Percentiles rank a stretch among this genome's conserved stretches.
phyloP scores from a whole-genome alignment of 2,797 vertebrate species.

The Falco berigora region DNA sequence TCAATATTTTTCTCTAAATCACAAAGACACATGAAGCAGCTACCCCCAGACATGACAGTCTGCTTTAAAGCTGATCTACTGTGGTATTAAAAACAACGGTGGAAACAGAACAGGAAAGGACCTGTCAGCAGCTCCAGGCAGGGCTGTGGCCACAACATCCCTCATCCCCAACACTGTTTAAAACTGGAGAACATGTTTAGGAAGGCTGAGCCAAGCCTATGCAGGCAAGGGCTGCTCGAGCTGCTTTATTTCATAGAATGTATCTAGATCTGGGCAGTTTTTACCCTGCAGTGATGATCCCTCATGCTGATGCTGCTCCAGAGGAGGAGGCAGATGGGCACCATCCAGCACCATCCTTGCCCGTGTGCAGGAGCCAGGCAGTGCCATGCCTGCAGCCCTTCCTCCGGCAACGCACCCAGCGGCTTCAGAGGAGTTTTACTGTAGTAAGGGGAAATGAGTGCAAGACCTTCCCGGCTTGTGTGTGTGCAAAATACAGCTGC shows the following conservation, averaged over 20 bases:
- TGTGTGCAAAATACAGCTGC: background rate
- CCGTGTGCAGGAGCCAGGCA: fast-evolving
- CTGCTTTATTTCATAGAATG: background rate
- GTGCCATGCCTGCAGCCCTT: background rate
- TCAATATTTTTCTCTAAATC: background rate
- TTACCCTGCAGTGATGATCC: background rate
- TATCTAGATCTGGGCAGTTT: too few species aligned
- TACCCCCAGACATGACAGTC: background rate
- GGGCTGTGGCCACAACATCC: background rate
- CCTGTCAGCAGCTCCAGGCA: background rate
- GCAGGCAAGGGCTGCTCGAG: background rate
- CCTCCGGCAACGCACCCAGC: background rate
- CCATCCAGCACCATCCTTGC: background rate
- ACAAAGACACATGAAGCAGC: background rate
- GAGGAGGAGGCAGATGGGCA: too few species aligned
- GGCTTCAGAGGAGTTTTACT: background rate
- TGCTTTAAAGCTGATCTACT: background rate
- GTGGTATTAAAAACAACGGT: background rate
- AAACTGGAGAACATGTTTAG: background rate
- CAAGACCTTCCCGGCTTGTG: background rate
- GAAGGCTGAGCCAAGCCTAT: background rate
- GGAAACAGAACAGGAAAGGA: background rate
- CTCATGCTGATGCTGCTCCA: fast-evolving
- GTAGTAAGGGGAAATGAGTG: background rate
- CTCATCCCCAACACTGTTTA: background rate